Evolutionary conservation across 2,113 vertebrate genomes (phyloP).

Genomic region (human (Homo sapiens)): GRCh38 chr6:92162001-92162500

Average conservation of each 20-base stretch:
- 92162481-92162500: background rate
- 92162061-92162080: rapidly evolving
- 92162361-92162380: background rate
- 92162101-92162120: too few relatives aligned
- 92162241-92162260: rapidly evolving
- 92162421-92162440: background rate
- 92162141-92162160: rapidly evolving
- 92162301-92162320: background rate
- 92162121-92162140: rapidly evolving
- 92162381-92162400: background rate
- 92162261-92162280: too few relatives aligned
- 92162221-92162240: rapidly evolving
- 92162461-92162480: background rate
- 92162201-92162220: too few relatives aligned
- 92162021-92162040: too few relatives aligned
- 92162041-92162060: rapidly evolving
- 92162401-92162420: background rate
- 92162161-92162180: too few relatives aligned
- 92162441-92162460: background rate
- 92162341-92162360: background rate
- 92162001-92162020: too few relatives aligned
- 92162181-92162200: rapidly evolving
- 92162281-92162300: too few relatives aligned
- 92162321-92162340: background rate
- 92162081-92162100: too few relatives aligned